Evolutionary conservation across 2,888 invertebrate species (phyloP), one percentile per base, ranked within the genome.

Genomic region (Volucella bombylans): DNA sequence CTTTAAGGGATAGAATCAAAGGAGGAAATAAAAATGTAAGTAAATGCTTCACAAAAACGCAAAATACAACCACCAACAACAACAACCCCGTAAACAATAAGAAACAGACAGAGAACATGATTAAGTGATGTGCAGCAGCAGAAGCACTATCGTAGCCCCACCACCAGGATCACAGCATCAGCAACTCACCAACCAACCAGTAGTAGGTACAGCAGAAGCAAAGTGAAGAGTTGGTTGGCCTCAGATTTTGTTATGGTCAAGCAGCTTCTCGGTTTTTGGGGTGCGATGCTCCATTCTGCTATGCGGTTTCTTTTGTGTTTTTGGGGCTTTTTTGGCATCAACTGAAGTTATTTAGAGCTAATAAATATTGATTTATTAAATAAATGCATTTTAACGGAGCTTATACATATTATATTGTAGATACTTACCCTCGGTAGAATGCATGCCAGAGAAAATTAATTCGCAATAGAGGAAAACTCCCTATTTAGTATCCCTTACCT

Each of bases 71-170:
- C 61, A 77, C 77, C 61, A 61, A 39, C 15, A 59, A 1, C 41
- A 50, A 54, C 61, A 43, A 68, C 67, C 72, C 72, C 67, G 72
- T 78, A 78, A 82, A 78, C 82, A 82, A 82, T 82, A 78, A n/a
- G n/a, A n/a, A n/a, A 82, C 82, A 62, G 72, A 73, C 82, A 79
- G 72, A 68, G 67, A 78, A 73, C 64, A 82, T 82, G 78, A 82
- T 82, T 82, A 82, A 82, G 82, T 82, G 82, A 69, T 79, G 68
- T 82, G 72, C 79, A 79, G 68, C 67, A 78, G 52, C 45, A 73
- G 38, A 39, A 65, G 47, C 57, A 65, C 12, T 18, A 43, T 4
- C 41, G 6, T 0, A 31, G 6, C 31, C 6, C 31, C 31, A 31
- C 31, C 31, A 31, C 6, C 6, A 31, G 31, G 4, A 31, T 31